These are phyloP conservation scores for Enteromius viviparus DNA, from an alignment of 2,797 vertebrate genomes.

Conservation along the genomic window DNA sequence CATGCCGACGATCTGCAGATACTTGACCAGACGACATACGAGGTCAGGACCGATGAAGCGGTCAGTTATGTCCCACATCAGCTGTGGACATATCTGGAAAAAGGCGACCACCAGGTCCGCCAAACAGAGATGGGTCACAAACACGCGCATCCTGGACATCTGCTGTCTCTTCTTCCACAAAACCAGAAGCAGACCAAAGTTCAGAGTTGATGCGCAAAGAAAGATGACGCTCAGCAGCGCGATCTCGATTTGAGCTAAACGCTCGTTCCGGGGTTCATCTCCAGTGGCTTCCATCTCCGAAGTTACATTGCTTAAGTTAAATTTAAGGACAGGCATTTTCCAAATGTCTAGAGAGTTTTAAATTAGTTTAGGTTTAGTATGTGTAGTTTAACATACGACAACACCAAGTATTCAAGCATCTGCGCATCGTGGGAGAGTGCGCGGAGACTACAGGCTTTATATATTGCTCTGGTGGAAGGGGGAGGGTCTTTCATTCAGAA, in stretches of 20 bases:
- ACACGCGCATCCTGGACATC: constrained; percentile 78
- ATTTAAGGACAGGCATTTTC: constrained; percentile 61
- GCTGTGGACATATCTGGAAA: constrained; percentile 80
- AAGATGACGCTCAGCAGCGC: constrained; percentile 74
- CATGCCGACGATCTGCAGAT: constrained; percentile 82
- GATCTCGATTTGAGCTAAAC: constrained; percentile 73
- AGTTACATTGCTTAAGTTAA: constrained; percentile 66
- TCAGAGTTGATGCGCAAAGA: constrained; percentile 69
- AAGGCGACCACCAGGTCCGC: constrained; percentile 79
- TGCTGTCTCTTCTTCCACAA: constrained; percentile 71
- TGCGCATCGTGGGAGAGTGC: neutral
- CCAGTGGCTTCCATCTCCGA: constrained; percentile 12
- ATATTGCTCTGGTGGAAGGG: constrained; percentile 16
- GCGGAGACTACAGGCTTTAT: constrained; percentile 58
- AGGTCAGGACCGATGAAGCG: constrained; percentile 77
- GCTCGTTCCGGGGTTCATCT: constrained; percentile 67
- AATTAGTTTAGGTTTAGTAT: neutral
- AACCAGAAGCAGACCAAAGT: constrained; percentile 70
- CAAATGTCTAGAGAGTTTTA: neutral
- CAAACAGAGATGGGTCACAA: constrained; percentile 79
- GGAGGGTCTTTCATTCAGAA: constrained; percentile 67
- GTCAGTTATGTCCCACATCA: constrained; percentile 82
- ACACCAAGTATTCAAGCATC: neutral
- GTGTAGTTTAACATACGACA: neutral
- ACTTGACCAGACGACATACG: constrained; percentile 76